Percentiles rank a stretch among this genome's conserved stretches.
phyloP scores from a whole-genome alignment of 1,140 invertebrate species.

The Caerostris extrusa region DNA sequence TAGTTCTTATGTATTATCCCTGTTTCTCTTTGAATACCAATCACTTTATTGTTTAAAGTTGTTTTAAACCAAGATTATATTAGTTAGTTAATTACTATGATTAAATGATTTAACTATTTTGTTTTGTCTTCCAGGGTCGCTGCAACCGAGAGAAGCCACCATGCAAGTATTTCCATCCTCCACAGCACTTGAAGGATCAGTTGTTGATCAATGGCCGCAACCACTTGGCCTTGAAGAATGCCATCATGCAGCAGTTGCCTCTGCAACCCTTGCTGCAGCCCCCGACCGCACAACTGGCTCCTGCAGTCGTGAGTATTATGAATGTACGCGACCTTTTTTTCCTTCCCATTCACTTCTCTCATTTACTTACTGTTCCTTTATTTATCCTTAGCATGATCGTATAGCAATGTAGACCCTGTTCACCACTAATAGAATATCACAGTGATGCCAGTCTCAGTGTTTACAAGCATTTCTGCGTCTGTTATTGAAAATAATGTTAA shows the following conservation, averaged over 20 bases:
- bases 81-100: conserved; percentile 4
- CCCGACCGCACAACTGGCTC: conserved; percentile 88
- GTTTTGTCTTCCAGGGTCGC: conserved; percentile 91
- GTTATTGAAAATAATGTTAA: too few species aligned
- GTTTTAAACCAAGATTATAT: too few species aligned
- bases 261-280: conserved; percentile 90
- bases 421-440: background rate
- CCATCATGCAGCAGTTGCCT: conserved; percentile 97
- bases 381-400: background rate
- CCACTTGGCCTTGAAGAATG: conserved; percentile 98
- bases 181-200: conserved; percentile 99
- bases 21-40: too few species aligned
- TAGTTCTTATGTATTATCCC: too few species aligned
- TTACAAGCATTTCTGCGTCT: too few species aligned
- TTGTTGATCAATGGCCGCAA: conserved; percentile 99
- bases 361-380: background rate
- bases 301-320: conserved; percentile 89
- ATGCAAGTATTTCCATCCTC: conserved; percentile 99
- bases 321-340: conserved; percentile 79
- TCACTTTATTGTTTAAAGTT: too few species aligned
- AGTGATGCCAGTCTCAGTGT: background rate
- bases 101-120: conserved; percentile 77
- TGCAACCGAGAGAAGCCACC: conserved; percentile 99
- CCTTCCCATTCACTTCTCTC: conserved; percentile 39
- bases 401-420: background rate